A percentile compares a stretch with the other conserved stretches of the same genome.
These are phyloP conservation scores for Tinamus major DNA, from an alignment of 2,797 vertebrate genomes.

Conservation along the genomic window DNA sequence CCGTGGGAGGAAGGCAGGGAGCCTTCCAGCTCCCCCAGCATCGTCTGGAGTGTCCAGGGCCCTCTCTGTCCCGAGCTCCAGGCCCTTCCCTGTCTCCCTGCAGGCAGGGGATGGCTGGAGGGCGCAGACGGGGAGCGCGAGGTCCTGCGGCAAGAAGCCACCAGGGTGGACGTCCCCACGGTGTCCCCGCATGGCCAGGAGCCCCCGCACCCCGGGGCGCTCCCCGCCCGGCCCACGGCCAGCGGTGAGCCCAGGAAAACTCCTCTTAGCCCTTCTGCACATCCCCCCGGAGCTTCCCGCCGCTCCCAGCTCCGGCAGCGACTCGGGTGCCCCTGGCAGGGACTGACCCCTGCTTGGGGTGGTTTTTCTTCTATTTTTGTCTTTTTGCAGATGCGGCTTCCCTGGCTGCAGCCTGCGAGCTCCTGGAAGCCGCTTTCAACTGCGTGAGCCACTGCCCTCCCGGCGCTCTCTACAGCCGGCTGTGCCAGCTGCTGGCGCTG, in stretches of 20 bases:
- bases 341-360: neutral
- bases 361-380: neutral
- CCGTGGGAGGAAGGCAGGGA: neutral
- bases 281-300: too few relatives aligned
- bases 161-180: neutral
- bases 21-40: rapidly evolving
- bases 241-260: slow-evolving; percentile 51
- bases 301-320: rapidly evolving
- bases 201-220: neutral
- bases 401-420: slow-evolving; percentile 76
- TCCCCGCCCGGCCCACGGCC: neutral
- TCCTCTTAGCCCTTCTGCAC: too few relatives aligned
- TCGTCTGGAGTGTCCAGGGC: neutral
- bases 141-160: slow-evolving; percentile 81
- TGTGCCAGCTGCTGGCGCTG: slow-evolving; percentile 86
- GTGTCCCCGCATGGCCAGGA: neutral
- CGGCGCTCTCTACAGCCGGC: slow-evolving; percentile 80
- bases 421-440: slow-evolving; percentile 82
- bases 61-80: neutral
- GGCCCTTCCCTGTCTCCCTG: neutral
- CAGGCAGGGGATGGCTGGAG: neutral
- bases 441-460: slow-evolving; percentile 87
- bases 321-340: neutral
- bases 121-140: slow-evolving; percentile 77
- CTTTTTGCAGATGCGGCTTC: slow-evolving; percentile 77